Evolutionary conservation across 1,140 invertebrate genomes (phyloP), one percentile per base, ranked within the genome.

Genomic region (Drosophila orosa): DNA sequence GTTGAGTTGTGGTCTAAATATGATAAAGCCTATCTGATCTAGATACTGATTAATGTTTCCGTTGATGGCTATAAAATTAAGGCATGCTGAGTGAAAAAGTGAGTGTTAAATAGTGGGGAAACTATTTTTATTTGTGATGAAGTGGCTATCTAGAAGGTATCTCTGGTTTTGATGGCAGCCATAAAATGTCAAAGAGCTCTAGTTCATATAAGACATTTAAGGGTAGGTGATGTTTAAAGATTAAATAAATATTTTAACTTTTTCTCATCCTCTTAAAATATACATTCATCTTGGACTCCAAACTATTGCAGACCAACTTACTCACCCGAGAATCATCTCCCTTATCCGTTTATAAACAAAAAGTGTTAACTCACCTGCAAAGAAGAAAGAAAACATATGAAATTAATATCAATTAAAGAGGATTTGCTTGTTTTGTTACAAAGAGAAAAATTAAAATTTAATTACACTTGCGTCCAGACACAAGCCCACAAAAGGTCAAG

Each of bases 401-500:
- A 78, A 86, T 86, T 78, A 86, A 86, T 86, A 81, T 75, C 82
- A 86, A 86, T 86, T 86, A 86, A 68, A 72, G 52, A 37, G 45
- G 52, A 61, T 66, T 74, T 74, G 66, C 60, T 60, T 73, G 57
- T 66, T 74, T 71, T 48, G 33, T 37, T n/a, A n/a, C n/a, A n/a
- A n/a, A n/a, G 27, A 59, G 19, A 45, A 40, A 82, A 86, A 86
- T 86, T 52, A 86, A 82, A 86, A 76, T 87, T 87, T 83, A 87
- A 86, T 83, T 86, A 87, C 66, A 59, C 17, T 45, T 56, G 56
- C 31, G 62, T 55, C 62, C 62, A 75, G 73, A 68, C 45, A 48
- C 22, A 25, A 65, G 45, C 17, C 78, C 48, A 73, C 67, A 67
- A 47, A 58, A 71, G 81, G 80, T 77, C 81, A 75, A 68, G 37